Evolutionary conservation across 1,140 invertebrate genomes (phyloP).

Genomic region (Pollicipes pollicipes): DNA sequence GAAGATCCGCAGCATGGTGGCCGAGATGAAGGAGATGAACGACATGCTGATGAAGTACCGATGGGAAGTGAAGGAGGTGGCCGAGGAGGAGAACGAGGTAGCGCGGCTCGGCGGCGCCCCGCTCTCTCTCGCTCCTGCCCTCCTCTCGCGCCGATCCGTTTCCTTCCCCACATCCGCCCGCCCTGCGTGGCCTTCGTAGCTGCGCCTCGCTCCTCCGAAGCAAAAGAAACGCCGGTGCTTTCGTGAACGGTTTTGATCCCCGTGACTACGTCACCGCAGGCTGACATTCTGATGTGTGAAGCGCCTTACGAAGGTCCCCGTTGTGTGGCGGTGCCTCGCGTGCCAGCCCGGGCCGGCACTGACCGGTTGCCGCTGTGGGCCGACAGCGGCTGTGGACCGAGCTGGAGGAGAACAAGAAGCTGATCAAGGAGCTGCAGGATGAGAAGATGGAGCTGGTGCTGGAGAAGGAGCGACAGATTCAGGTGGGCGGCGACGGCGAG

Average conservation of each 20-base stretch:
- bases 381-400: constrained; percentile 24
- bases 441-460: constrained; percentile 9
- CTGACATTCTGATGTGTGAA: no score
- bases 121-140: constrained; percentile 3
- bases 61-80: constrained; percentile 25
- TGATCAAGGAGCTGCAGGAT: constrained; percentile 12
- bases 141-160: not conserved
- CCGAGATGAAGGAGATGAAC: constrained; percentile 25
- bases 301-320: no score
- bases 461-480: not conserved
- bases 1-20: constrained; percentile 20
- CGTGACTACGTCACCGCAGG: no score
- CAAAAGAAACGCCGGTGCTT: no score
- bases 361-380: constrained; percentile 5
- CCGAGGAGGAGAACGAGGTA: constrained; percentile 25
- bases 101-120: no score
- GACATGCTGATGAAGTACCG: constrained; percentile 24
- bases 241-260: no score
- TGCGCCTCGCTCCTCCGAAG: no score
- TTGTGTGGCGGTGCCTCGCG: not conserved
- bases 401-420: constrained; percentile 22
- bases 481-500: no score
- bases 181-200: not conserved
- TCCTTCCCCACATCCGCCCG: not conserved
- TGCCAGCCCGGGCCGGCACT: not conserved